Evolutionary conservation across 2,113 vertebrate species (phyloP), one percentile per base, ranked within the genome.

Genomic region (Amia ocellicauda): DNA sequence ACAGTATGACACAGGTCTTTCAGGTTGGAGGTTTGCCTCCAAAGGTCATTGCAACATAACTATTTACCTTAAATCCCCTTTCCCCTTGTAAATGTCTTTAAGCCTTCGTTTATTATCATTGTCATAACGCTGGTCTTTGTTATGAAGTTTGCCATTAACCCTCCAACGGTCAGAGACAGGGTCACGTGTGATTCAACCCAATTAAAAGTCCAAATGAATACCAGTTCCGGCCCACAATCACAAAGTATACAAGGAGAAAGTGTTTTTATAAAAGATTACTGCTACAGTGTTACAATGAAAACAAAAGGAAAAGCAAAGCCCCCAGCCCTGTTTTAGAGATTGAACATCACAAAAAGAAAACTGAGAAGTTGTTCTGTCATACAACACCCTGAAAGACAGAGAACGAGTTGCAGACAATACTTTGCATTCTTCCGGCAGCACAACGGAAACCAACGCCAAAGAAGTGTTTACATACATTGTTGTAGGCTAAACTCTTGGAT

Each of bases 91-190:
- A 28, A 31, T 20, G 14, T 19, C 51, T 16, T 8, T 19, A 7
- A 42, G 36, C 31, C 29, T 40, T 47, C 13, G 13, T 22, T 23
- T 28, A 17, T 23, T 31, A 9, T 13, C 19, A 29, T 40, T 56
- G 56, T n/a, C 16, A 42, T 61, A 50, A 71, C 64, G 42, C 27
- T 57, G 58, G 65, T 51, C 50, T 52, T 61, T 56, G 50, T 53
- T 63, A 68, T 59, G 31, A 72, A 72, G 69, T 64, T 31, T 22
- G 24, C 36, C 43, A 47, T 75, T 72, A 75, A 78, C 51, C 64
- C 51, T 41, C 49, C 22, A 51, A 63, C 73, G 74, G 71, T 62
- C 68, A 70, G 69, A 69, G n/a, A 27, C 29, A 22, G 16, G 49
- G 41, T 75, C 71, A 67, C 17, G 61, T 56, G 16, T 47, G 64